Base-by-base conservation (phyloP, 2,888 invertebrate genomes). In the Papilio gigon region DNA sequence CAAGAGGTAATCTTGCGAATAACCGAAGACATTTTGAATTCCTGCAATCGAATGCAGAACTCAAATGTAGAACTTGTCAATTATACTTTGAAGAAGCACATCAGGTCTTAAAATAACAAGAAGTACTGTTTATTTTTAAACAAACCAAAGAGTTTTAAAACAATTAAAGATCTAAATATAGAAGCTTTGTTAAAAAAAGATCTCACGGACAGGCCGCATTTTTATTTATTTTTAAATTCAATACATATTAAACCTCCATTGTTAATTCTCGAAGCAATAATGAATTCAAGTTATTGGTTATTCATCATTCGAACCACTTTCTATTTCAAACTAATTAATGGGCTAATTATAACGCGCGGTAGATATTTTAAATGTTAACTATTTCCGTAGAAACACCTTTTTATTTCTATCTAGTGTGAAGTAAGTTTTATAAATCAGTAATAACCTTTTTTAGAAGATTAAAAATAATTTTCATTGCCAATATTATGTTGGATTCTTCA, bases 401-500 rank as follows among this genome's bases (percentile, higher is more conserved):
- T 40, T 40, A 60, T 60, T 12, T 25, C 25, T 60, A 37, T 60
- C 37, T 37, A 60, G 22, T 9, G 37, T 40, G 25, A 37, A 22
- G 25, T 60, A 37, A 17, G 22, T 17, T 37, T 37, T 37, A 37
- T 37, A 22, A 35, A 35, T 35, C 20, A 17, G 20, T 5, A 47
- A 11, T 17, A 58, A 30, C 53, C n/a, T 42, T n/a, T 37, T 27
- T 69, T 70, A 62, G 66, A 72, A 77, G 83, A 85, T 84, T 84
- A 84, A 82, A 80, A 75, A 82, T 83, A 83, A 82, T 85, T 77
- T 78, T 74, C 70, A 74, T 75, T 75, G 80, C 81, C 80, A 82
- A 78, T 76, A 77, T 74, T 67, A 73, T 74, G 76, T 78, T 75
- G 75, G 76, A 78, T 78, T 75, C 67, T 72, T 65, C 76, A 20